phyloP scores from a whole-genome alignment of 2,113 vertebrate species.

The Nesoenas mayeri region DNA sequence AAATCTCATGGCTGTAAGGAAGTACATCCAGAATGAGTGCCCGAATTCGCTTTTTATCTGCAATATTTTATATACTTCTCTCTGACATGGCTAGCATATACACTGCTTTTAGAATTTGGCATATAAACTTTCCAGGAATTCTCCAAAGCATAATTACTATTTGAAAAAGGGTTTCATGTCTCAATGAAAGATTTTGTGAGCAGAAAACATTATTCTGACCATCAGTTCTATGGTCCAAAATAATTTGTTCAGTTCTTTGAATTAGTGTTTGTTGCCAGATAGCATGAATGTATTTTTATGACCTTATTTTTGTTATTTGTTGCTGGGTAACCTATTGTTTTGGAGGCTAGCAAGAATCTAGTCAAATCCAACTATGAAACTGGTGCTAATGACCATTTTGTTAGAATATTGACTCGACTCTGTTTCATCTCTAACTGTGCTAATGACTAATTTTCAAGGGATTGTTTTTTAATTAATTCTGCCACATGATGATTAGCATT shows the following conservation, averaged over 20 bases:
- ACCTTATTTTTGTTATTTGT: neutral
- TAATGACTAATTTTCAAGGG: neutral
- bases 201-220: neutral
- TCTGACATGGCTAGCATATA: neutral
- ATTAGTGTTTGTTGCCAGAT: neutral
- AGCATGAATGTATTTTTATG: neutral
- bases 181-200: neutral
- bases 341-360: neutral
- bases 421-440: neutral
- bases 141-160: neutral
- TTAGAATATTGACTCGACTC: neutral
- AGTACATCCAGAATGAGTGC: neutral
- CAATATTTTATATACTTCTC: neutral
- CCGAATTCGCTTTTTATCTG: neutral
- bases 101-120: neutral
- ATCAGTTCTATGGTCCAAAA: neutral
- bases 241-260: neutral
- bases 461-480: conserved; percentile 23
- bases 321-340: conserved; percentile 13
- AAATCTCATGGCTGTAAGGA: neutral
- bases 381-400: conserved; percentile 8
- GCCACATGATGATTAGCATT: neutral
- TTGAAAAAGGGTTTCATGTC: neutral
- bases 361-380: neutral
- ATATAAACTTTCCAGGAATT: neutral